Evolutionary conservation across 1,140 invertebrate genomes (phyloP), one percentile per base, ranked within the genome.

Genomic region (Trichonephila clavipes): DNA sequence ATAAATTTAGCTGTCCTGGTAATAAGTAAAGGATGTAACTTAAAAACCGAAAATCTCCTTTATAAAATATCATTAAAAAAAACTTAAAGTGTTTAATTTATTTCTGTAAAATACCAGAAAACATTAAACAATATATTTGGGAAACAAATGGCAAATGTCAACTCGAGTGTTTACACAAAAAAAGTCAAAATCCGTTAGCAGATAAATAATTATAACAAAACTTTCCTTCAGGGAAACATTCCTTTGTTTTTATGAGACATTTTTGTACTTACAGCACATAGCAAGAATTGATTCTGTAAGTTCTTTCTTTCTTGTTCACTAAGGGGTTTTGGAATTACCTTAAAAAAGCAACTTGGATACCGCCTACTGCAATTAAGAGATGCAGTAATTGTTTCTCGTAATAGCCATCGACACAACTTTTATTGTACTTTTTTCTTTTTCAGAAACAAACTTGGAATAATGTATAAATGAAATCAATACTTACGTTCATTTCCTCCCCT

Each of bases 351-450:
- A 44, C 28, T 28, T 40, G 44, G 19, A 28, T 21, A 40, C 28
- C 77, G 77, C 77, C 77, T 51, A 34, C 44, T 82, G 40, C 77
- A 82, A n/a, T 82, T 44, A 82, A 82, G 77, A 82, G 24, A 82
- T 14, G 40, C 40, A 40, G 40, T 82, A 82, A 82, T 82, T 51
- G 77, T 82, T 82, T 82, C 77, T 82, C 21, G 18, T 82, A 82
- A 82, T 82, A 82, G 77, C 77, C 40, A 34, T 18, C 18, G 28
- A 24, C 24, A 24, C 16, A 82, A 51, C 44, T 82, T 82, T 28
- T 18, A 82, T 82, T 51, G 34, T 82, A 21, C 28, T 44, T 24
- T 18, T 0, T 28, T 51, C 34, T 40, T 34, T 81, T 21, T 19
- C 28, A 34, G 28, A 51, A 82, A 82, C 77, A 12, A 82, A 82